Evolutionary conservation across 2,113 vertebrate genomes (phyloP).

Genomic region (Microcebus murinus): DNA sequence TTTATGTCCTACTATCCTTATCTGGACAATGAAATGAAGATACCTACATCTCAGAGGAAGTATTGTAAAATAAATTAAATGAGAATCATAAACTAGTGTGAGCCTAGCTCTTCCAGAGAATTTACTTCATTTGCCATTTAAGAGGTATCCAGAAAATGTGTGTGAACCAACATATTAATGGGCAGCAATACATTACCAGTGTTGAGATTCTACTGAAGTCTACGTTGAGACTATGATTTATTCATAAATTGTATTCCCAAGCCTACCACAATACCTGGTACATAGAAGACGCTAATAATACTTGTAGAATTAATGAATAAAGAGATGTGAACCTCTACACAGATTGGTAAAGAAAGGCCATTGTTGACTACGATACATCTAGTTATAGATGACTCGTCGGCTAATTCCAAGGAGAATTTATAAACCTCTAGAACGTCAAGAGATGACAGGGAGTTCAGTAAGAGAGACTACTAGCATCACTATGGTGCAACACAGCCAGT

Average conservation of each 20-base stretch:
- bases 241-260: neutral
- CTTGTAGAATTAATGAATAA: neutral
- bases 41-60: neutral
- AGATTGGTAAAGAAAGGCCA: neutral
- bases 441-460: neutral
- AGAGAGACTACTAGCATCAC: neutral
- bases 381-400: neutral
- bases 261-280: neutral
- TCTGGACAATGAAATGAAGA: neutral
- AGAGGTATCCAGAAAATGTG: neutral
- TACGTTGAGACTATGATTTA: no score
- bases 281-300: neutral
- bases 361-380: neutral
- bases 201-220: neutral
- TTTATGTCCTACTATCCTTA: neutral
- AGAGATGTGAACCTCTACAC: neutral
- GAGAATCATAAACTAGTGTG: neutral
- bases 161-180: neutral
- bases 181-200: neutral
- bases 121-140: neutral
- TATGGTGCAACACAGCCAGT: neutral
- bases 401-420: neutral
- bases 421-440: neutral
- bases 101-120: neutral
- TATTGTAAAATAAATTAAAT: slow-evolving; percentile 10